phyloP scores from a whole-genome alignment of 2,113 vertebrate species.

The Ictalurus punctatus region DNA sequence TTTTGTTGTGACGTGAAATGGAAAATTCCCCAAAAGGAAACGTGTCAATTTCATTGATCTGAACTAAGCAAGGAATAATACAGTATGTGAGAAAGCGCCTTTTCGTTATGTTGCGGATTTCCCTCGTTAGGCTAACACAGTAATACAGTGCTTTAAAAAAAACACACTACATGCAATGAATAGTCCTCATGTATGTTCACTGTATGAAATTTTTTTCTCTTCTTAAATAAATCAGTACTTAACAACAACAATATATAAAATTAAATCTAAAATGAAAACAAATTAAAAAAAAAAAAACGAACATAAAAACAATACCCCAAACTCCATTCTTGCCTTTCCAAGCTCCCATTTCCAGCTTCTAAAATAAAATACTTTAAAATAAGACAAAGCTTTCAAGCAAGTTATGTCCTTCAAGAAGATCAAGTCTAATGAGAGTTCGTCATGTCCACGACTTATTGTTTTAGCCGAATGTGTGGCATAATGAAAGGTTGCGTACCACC shows the following conservation, averaged over 20 bases:
- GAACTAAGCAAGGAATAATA: not conserved
- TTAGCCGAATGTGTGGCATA: slow-evolving; percentile 88
- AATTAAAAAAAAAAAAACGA: not conserved
- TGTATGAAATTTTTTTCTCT: slow-evolving; percentile 75
- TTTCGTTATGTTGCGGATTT: not conserved
- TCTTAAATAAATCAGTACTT: slow-evolving; percentile 67
- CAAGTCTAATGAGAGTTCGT: not conserved
- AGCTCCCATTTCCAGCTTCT: slow-evolving; percentile 34
- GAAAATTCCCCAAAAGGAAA: not conserved
- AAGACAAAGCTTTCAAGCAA: slow-evolving; percentile 53
- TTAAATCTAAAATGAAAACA: slow-evolving; percentile 47
- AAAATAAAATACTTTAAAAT: slow-evolving; percentile 56
- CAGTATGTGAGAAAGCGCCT: not conserved
- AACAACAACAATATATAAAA: slow-evolving; percentile 41
- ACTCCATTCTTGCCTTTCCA: slow-evolving; percentile 22
- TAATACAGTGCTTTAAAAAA: slow-evolving; percentile 47
- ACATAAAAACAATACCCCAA: slow-evolving; percentile 3
- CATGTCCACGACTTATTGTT: slow-evolving; percentile 70
- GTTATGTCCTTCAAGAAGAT: slow-evolving; percentile 34
- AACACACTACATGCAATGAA: slow-evolving; percentile 84
- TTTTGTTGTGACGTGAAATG: not conserved
- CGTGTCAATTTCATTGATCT: not conserved
- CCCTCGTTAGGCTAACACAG: not conserved
- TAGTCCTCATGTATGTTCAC: slow-evolving; percentile 68
- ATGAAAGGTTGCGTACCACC: slow-evolving; percentile 82